These are phyloP conservation scores for Eupeodes corollae DNA, from an alignment of 1,140 invertebrate species.

Conservation along the genomic window DNA sequence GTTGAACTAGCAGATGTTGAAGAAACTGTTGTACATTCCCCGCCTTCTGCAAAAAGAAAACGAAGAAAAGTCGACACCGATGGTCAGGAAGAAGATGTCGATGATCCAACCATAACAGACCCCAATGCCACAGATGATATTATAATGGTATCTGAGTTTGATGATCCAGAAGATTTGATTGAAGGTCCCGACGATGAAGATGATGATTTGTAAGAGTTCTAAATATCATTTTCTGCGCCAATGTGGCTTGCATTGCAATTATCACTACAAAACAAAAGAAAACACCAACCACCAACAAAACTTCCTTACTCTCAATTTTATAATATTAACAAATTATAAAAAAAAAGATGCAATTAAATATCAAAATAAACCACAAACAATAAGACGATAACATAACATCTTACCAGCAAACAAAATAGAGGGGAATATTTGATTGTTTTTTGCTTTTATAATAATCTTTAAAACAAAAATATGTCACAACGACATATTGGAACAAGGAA, in stretches of 20 bases:
- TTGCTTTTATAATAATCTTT: too few species aligned
- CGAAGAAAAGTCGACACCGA: neutral
- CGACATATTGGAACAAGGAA: too few species aligned
- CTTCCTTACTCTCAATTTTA: neutral
- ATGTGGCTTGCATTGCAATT: neutral
- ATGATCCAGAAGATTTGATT: conserved; percentile 12
- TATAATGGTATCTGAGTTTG: conserved; percentile 1
- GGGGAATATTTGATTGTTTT: too few species aligned
- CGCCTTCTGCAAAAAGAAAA: neutral
- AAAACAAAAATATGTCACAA: too few species aligned
- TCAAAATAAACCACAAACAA: conserved; percentile 1
- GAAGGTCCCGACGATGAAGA: conserved; percentile 12
- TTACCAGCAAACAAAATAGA: too few species aligned
- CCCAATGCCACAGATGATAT: conserved; percentile 5
- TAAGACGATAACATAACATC: neutral
- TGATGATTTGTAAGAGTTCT: conserved; percentile 1
- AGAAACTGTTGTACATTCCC: neutral
- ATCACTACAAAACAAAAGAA: neutral
- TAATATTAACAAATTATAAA: neutral
- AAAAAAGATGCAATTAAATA: neutral
- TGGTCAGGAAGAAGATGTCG: neutral
- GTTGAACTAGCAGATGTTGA: conserved; percentile 8
- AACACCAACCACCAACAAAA: conserved; percentile 1
- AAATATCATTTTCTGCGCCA: neutral
- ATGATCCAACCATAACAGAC: neutral